A percentile compares a stretch with the other conserved stretches of the same genome.
These are phyloP conservation scores for Bradypodion ventrale DNA, from an alignment of 2,797 vertebrate species.

Conservation along the genomic window DNA sequence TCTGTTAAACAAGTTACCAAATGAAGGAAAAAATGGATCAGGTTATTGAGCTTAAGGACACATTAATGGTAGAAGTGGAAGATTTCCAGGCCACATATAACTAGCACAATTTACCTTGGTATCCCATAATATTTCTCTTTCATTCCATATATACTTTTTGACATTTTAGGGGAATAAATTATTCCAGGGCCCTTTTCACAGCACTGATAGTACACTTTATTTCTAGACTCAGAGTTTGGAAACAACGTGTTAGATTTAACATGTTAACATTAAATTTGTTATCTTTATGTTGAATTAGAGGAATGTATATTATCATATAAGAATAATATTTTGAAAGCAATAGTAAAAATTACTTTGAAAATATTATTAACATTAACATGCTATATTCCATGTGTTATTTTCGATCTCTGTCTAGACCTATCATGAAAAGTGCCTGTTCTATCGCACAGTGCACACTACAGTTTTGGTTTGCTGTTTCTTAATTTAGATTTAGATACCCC, in stretches of 20 bases:
- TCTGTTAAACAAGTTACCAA: background rate
- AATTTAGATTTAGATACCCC: background rate
- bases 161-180: background rate
- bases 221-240: background rate
- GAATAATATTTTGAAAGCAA: too few relatives aligned
- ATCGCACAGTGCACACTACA: background rate
- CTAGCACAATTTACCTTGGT: background rate
- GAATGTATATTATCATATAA: too few relatives aligned
- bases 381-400: too few relatives aligned
- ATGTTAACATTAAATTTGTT: too few relatives aligned
- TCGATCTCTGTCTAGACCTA: background rate
- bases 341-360: too few relatives aligned
- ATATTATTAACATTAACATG: too few relatives aligned
- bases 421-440: background rate
- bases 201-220: background rate
- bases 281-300: too few relatives aligned
- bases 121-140: background rate
- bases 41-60: background rate
- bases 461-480: background rate
- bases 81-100: background rate
- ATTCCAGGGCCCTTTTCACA: background rate
- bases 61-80: background rate
- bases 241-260: too few relatives aligned
- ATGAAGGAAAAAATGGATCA: background rate
- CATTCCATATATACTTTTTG: background rate